Evolutionary conservation across 2,888 invertebrate genomes (phyloP).

Genomic region (Harpalus rubripes): DNA sequence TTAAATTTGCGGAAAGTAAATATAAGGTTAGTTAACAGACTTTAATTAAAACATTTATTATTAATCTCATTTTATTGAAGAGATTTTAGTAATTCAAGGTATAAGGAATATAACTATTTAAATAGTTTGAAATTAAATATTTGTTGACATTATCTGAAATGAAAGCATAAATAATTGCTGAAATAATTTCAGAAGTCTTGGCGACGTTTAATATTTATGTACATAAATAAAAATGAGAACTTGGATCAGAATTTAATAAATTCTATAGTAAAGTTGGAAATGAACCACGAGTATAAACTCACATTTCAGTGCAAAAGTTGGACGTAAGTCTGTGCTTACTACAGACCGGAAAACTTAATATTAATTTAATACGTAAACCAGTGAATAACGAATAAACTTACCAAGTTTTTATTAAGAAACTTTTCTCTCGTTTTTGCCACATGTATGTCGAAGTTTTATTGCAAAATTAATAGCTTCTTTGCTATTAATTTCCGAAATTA

Average conservation of each 20-base stretch:
- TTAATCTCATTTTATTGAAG: no score
- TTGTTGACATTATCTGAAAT: no score
- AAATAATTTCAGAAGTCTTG: neutral
- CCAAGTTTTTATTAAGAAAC: slow-evolving; percentile 47
- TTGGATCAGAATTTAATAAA: slow-evolving; percentile 30
- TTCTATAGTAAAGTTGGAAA: slow-evolving; percentile 31
- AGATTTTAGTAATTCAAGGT: no score
- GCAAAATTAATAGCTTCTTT: slow-evolving; percentile 25
- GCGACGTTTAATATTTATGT: neutral
- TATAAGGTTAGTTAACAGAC: no score
- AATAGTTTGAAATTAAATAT: no score
- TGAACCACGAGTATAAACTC: slow-evolving; percentile 15
- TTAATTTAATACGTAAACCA: slow-evolving; percentile 44
- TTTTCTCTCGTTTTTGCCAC: slow-evolving; percentile 6
- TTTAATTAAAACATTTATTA: no score
- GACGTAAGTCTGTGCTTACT: neutral
- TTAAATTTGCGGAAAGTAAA: no score
- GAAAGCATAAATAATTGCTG: no score
- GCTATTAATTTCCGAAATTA: slow-evolving; percentile 36
- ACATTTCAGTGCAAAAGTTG: slow-evolving; percentile 2
- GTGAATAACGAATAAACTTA: slow-evolving; percentile 48
- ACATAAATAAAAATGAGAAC: neutral
- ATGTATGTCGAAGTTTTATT: slow-evolving; percentile 49
- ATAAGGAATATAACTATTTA: no score
- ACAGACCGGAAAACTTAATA: slow-evolving; percentile 19